Base-by-base conservation (phyloP, 1,140 invertebrate genomes). In the Druon quercuslanigerum region DNA sequence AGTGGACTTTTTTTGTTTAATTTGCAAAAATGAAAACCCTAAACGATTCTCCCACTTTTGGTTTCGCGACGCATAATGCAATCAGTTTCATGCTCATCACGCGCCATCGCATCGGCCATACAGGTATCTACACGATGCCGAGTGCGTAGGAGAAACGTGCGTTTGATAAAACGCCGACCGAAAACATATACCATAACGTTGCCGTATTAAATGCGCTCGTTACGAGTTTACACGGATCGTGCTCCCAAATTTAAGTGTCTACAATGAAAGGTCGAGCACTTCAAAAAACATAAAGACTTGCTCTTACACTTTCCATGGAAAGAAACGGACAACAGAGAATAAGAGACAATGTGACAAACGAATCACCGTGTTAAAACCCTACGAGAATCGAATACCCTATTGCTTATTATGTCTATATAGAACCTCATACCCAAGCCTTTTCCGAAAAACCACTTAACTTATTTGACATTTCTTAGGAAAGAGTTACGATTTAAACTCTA, bases 61-160 rank as follows among this genome's bases (percentile, higher is more conserved):
- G 57, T 75, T 71, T 57, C 25, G 25, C 57, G 75, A 71, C 79
- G 81, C 78, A 81, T 84, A 85, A 86, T 82, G 84, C 84, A 85
- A 86, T 84, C 77, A 82, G 83, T 82, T 83, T 84, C 82, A 89
- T 89, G 87, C 87, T 85, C 83, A 85, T 88, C 88, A 89, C 88
- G 88, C 84, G 80, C 84, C 77, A 72, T 79, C 80, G 81, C 77
- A 72, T 79, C 80, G 81, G 79, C 54, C 84, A 33, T 33, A 33
- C 25, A 82, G 79, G 77, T 81, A 83, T 84, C 81, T 84, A 82
- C 82, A 56, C 78, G 80, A 88, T 87, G 86, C 87, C 78, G 72
- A 75, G 82, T 86, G 85, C 87, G 87, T 87, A 89, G 86, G 85
- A 79, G 85, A 84, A 83, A 89, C 88, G 87, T 89, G 88, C 86